A percentile compares a stretch with the other conserved stretches of the same genome.
These are phyloP conservation scores for Clarias laeviceps DNA, from an alignment of 2,797 vertebrate species.

Conservation along the genomic window DNA sequence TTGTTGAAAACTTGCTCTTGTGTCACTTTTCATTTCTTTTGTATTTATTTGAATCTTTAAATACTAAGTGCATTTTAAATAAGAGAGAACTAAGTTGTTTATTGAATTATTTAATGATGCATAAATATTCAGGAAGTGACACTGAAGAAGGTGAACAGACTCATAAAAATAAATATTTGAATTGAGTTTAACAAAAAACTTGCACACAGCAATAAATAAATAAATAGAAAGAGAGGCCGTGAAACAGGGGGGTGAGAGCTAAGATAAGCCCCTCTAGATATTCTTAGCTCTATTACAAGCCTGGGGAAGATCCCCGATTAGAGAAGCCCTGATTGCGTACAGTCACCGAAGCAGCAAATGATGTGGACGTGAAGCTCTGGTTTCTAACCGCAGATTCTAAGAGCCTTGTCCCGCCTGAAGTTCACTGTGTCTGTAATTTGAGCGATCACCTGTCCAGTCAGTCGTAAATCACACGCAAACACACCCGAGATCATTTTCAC, in stretches of 20 bases:
- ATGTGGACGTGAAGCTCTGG: neutral
- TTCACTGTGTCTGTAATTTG: slow-evolving; percentile 29
- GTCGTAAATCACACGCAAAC: slow-evolving; percentile 13
- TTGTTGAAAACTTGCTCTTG: neutral
- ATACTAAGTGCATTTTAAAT: neutral
- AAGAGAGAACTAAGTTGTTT: neutral
- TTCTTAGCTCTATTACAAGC: slow-evolving; percentile 45
- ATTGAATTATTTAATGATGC: neutral
- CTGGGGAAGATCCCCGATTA: slow-evolving; percentile 37
- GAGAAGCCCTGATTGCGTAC: slow-evolving; percentile 8
- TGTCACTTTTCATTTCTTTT: neutral
- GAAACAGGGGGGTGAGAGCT: neutral
- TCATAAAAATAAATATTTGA: no score
- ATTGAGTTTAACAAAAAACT: neutral
- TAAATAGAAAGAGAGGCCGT: neutral
- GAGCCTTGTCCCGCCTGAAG: slow-evolving; percentile 5
- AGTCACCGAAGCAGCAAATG: slow-evolving; percentile 17
- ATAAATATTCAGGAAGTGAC: neutral
- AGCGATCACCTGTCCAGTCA: slow-evolving; percentile 15
- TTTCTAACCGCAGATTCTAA: slow-evolving; percentile 15
- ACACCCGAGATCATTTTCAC: neutral
- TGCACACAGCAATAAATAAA: neutral
- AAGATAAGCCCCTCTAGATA: slow-evolving; percentile 38
- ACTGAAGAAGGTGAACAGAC: neutral
- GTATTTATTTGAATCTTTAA: neutral